Base-by-base conservation (phyloP, 2,113 vertebrate genomes). In the Solenodon paradoxus region DNA sequence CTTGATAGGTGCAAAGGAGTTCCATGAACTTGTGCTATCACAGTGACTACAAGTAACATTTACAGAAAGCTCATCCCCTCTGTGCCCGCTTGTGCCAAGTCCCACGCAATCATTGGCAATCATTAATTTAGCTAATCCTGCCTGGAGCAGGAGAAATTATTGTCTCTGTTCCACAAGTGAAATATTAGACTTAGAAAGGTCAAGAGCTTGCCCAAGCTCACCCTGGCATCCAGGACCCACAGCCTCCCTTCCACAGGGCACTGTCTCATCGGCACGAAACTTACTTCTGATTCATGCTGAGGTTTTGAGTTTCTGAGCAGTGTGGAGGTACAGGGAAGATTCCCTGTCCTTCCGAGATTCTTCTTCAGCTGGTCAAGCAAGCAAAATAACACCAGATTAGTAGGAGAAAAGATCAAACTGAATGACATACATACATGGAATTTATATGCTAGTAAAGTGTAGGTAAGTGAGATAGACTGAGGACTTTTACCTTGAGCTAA, bases 181-280 rank as follows among this genome's bases (percentile, higher is more conserved):
- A 86, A 86, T 90, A 61, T 64, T 47, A 53, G 55, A 9, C 7
- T 78, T 71, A 77, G 15, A 47, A 95, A 91, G 68, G 45, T 83
- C 40, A 55, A 82, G 53, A 49, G 55, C 7, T 20, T 61, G 45
- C 35, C 30, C 9, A 28, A 55, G 45, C 57, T 96, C 71, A 69
- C 35, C 22, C 38, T 6, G 26, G 26, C 35, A 9, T 24, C 68
- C 22, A 38, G 64, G 30, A 3, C 20, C 16, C 26, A 20, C 1
- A 24, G 35, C 11, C 42, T n/a, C 71, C 78, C 19, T 9, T 51
- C 47, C 16, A 1, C 1, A 3, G 45, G 16, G 9, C 24, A 49
- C 4, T 51, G 12, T 26, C 5, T 1, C 19, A 0, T 1, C 26
- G 64, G 11, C 2, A 26, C 20, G 57, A 26, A 40, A 55, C 42